phyloP scores from a whole-genome alignment of 2,113 vertebrate species.

The Thomomys bottae region DNA sequence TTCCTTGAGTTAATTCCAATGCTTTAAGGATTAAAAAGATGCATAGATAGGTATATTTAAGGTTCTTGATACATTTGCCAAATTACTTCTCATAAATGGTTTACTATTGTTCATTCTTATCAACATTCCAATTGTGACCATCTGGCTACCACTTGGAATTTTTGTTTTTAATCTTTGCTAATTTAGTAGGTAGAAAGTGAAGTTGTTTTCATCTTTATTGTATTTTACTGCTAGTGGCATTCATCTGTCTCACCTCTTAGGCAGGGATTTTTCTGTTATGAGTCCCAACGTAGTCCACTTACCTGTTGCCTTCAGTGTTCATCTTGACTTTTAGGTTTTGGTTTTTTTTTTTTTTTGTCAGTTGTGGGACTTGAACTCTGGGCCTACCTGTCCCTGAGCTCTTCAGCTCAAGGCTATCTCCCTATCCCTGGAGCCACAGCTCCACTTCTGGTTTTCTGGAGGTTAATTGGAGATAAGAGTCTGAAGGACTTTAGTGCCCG shows the following conservation, averaged over 20 bases:
- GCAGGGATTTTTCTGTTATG: slow-evolving; percentile 7
- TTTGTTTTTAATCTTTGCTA: slow-evolving; percentile 45
- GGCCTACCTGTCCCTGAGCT: no score
- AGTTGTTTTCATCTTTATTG: slow-evolving; percentile 45
- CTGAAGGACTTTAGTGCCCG: no score
- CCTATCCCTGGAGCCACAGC: no score
- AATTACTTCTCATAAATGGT: slow-evolving; percentile 42
- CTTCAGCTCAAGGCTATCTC: no score
- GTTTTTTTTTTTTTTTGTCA: no score
- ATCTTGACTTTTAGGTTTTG: not conserved
- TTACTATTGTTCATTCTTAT: not conserved
- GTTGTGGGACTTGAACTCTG: no score
- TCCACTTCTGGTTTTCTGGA: no score
- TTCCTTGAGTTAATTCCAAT: not conserved
- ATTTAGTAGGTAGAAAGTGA: slow-evolving; percentile 12
- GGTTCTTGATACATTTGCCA: slow-evolving; percentile 28
- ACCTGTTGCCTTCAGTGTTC: not conserved
- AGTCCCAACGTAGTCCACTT: not conserved
- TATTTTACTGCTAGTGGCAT: not conserved
- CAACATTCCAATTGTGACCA: not conserved
- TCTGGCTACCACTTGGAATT: not conserved
- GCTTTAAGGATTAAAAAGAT: not conserved
- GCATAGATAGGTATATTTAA: not conserved
- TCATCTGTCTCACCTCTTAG: not conserved
- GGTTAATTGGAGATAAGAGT: no score